phyloP scores from a whole-genome alignment of 1,140 invertebrate genomes.

The Atta cephalotes region DNA sequence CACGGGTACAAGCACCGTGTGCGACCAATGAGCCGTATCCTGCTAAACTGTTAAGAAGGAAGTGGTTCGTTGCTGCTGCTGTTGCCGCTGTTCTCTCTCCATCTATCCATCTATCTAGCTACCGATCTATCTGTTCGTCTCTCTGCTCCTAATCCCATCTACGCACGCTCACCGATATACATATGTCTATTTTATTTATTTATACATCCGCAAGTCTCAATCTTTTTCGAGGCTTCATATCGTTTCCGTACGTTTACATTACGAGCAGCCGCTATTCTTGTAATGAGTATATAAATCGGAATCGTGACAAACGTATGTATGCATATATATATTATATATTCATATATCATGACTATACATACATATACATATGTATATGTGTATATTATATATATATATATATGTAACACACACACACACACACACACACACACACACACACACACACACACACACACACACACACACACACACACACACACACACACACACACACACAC shows the following conservation, averaged over 20 bases:
- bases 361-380: no score
- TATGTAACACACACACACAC: no score
- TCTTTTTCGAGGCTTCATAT: not conserved
- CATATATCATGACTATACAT: no score
- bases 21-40: constrained; percentile 86
- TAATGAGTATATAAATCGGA: not conserved
- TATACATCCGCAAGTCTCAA: constrained; percentile 4
- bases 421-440: no score
- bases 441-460: no score
- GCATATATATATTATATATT: no score
- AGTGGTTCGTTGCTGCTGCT: constrained; percentile 85
- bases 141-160: constrained; percentile 9
- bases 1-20: constrained; percentile 75
- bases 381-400: no score
- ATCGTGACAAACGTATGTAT: not conserved
- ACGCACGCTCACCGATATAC: not conserved
- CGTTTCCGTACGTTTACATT: not conserved
- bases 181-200: constrained; percentile 30
- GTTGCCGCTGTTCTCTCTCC: constrained; percentile 67
- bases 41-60: constrained; percentile 87
- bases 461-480: no score
- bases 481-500: no score
- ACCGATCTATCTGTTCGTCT: constrained; percentile 60
- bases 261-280: not conserved
- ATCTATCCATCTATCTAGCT: constrained; percentile 56